Base-by-base conservation (phyloP, 2,888 invertebrate species). In the Macropis europaea region DNA sequence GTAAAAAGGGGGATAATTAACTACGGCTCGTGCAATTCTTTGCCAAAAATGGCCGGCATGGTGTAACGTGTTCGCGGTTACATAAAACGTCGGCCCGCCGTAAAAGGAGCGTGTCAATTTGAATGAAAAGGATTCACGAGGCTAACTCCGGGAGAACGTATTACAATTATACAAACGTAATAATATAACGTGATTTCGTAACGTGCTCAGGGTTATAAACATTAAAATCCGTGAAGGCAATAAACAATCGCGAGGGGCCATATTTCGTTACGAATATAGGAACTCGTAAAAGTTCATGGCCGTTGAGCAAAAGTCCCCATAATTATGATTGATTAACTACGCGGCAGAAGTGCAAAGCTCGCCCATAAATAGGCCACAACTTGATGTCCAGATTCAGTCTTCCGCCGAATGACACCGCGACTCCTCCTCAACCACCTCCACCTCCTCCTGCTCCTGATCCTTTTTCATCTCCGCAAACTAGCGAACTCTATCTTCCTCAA, bases 71-170 rank as follows among this genome's bases (percentile, higher is more conserved):
- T 62, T 40, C 61, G 52, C 62, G 47, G 62, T 79, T 79, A 74
- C 80, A 62, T 77, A 79, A 79, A 77, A 53, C 70, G 68, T 45
- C 36, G 32, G 28, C 53, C 11, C 53, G 36, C 84, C 84, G 45
- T 84, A 84, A 71, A 84, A 84, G 84, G 84, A 73, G 63, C 64
- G 78, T 68, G 75, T 72, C 70, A 76, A 80, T 82, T 79, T 76
- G 81, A 79, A 77, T 72, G 74, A 75, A 76, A 76, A 69, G 40
- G 52, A 54, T 62, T 19, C 48, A 36, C 57, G 24, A 34, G 15
- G 11, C 30, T 47, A 34, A n/a, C 13, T 17, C n/a, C 2, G n/a
- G 7, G 17, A 7, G 5, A 26, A 38, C 13, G 32, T 30, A 52
- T 48, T 67, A 43, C 45, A 48, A 48, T 67, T 48, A 48, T 43